These are phyloP conservation scores for Saiga tatarica DNA, from an alignment of 2,113 vertebrate genomes.

Conservation along the genomic window DNA sequence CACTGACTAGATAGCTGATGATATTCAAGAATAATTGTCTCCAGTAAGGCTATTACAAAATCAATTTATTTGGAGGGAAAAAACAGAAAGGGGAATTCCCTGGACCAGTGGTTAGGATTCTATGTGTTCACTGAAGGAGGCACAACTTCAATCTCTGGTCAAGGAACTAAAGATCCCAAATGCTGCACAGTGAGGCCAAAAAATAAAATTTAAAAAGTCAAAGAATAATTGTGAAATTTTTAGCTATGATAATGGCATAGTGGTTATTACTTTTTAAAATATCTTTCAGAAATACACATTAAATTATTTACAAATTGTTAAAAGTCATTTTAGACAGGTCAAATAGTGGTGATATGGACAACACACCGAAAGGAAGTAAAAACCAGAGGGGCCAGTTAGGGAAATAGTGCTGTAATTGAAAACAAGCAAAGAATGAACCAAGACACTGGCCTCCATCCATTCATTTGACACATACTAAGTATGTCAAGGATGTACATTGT, in stretches of 20 bases:
- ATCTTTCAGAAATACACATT: neutral
- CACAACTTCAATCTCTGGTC: neutral
- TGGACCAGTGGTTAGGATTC: neutral
- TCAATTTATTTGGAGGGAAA: neutral
- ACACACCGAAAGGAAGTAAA: neutral
- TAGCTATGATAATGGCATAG: neutral
- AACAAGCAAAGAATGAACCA: neutral
- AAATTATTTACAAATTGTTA: neutral
- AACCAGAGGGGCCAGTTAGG: neutral
- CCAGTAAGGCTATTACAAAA: neutral
- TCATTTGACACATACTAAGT: neutral
- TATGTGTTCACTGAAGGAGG: rapidly evolving
- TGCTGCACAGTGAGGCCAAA: neutral
- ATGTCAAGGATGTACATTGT: no score
- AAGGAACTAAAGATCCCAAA: neutral
- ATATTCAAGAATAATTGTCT: neutral
- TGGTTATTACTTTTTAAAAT: neutral
- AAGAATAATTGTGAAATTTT: neutral
- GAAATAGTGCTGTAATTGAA: neutral
- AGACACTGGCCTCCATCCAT: neutral
- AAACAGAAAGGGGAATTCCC: neutral
- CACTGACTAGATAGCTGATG: neutral
- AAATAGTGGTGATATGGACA: neutral
- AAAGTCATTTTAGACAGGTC: neutral
- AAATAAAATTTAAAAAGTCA: neutral